Percentiles rank a stretch among this genome's conserved stretches.
Evolutionary conservation across 2,888 invertebrate genomes (phyloP).

Genomic region (Papilio elwesi): DNA sequence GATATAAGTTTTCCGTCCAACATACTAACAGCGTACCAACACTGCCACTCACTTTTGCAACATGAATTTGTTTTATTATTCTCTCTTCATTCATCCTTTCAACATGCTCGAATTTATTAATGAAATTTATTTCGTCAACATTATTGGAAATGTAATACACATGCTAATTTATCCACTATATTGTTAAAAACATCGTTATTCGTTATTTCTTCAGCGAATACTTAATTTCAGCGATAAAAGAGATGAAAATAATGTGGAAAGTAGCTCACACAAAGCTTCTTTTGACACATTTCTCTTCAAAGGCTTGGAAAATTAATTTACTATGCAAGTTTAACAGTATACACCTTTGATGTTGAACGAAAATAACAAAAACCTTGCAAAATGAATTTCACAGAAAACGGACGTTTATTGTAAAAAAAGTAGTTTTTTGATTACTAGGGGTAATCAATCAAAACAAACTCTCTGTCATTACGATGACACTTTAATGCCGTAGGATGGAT

Average conservation of each 20-base stretch:
- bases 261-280: conserved; percentile 47
- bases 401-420: conserved; percentile 44
- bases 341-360: conserved; percentile 55
- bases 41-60: too few species aligned
- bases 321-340: conserved; percentile 61
- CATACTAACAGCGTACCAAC: too few species aligned
- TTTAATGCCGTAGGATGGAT: conserved; percentile 62
- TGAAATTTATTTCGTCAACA: too few species aligned
- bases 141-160: too few species aligned
- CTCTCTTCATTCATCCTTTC: too few species aligned
- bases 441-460: conserved; percentile 55
- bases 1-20: too few species aligned
- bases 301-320: conserved; percentile 69
- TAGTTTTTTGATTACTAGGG: conserved; percentile 11
- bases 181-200: neutral
- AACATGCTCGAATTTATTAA: too few species aligned
- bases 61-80: too few species aligned
- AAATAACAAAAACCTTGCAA: neutral
- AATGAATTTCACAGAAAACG: conserved; percentile 43
- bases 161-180: too few species aligned
- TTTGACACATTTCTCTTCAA: conserved; percentile 67
- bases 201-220: conserved; percentile 12
- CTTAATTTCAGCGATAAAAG: conserved; percentile 14
- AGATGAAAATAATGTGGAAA: conserved; percentile 29
- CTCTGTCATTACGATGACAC: conserved; percentile 52